Evolutionary conservation across 2,113 vertebrate genomes (phyloP).

Genomic region (Rhodinocichla rosea): DNA sequence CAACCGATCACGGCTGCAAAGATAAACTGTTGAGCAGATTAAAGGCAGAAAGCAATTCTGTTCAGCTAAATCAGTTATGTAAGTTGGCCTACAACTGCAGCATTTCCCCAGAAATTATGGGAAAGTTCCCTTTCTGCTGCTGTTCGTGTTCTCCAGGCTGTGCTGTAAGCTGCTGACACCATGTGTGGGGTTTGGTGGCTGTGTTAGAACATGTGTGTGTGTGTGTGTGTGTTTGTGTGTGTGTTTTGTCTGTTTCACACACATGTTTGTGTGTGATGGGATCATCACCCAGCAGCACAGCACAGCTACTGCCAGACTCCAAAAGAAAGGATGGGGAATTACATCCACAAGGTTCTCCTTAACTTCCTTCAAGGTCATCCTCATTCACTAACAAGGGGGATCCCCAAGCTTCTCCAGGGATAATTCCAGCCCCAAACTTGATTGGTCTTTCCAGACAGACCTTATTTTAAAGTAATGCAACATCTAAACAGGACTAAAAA

Average conservation of each 20-base stretch:
- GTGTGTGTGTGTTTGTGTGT: too few relatives aligned
- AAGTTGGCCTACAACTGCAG: constrained; percentile 32
- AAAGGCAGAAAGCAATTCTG: constrained; percentile 61
- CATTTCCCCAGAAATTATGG: background rate
- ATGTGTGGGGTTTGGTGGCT: background rate
- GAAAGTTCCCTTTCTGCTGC: background rate
- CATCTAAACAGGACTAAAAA: background rate
- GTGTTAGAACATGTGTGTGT: background rate
- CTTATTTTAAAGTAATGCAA: background rate
- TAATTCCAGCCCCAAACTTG: background rate
- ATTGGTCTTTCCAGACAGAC: background rate
- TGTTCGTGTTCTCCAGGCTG: background rate
- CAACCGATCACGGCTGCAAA: constrained; percentile 23
- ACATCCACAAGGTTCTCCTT: background rate
- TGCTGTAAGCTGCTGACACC: background rate
- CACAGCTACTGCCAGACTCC: background rate
- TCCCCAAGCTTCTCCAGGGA: background rate
- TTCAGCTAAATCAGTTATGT: constrained; percentile 41
- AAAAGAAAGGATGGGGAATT: background rate
- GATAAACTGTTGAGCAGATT: constrained; percentile 70
- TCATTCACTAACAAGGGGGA: background rate
- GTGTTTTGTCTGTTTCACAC: background rate
- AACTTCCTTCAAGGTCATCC: background rate
- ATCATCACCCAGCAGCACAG: background rate
- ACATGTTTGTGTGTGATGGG: background rate